Base-by-base conservation (phyloP, 2,888 invertebrate species). In the Dasypolia templi region DNA sequence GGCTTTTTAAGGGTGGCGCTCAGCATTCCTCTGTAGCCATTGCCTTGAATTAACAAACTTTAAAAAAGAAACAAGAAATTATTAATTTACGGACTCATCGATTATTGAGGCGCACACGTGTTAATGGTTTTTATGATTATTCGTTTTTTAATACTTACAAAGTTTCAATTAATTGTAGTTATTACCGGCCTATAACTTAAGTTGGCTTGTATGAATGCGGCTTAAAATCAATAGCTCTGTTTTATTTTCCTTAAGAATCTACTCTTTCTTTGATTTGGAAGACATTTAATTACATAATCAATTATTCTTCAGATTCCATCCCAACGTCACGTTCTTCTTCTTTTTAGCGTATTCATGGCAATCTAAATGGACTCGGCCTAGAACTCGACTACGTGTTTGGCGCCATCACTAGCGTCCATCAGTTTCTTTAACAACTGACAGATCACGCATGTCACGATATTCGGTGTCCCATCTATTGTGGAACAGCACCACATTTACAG, bases 1-100 rank as follows among this genome's bases (percentile, higher is more conserved):
- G 95, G 94, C 94, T 94, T 95, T 95, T 95, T 94, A 94, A 94
- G 93, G 93, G 93, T 94, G 93, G 94, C 93, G 93, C 92, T 92
- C 73, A 83, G 72, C 93, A 94, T 94, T 94, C 93, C 93, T 74
- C 80, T 72, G 68, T 75, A 82, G 80, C 86, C 91, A 92, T 90
- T 91, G 89, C 89, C 83, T 90, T 87, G 89, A 91, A 92, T 92
- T 92, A 91, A 91, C 90, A 90, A 91, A 92, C 83, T 87, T 91
- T 91, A 92, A 94, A 93, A 94, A 91, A 84, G 83, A 91, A 87
- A 90, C 83, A 88, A 86, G 91, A 92, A 91, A 92, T 88, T 91
- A 93, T 94, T 93, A 93, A 95, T 94, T 93, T 93, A 94, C 90
- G 84, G 91, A 92, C 92, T 93, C 93, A 90, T 93, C 92, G 94